These are phyloP conservation scores for Dasyornis broadbenti DNA, from an alignment of 2,113 vertebrate genomes.

Conservation along the genomic window DNA sequence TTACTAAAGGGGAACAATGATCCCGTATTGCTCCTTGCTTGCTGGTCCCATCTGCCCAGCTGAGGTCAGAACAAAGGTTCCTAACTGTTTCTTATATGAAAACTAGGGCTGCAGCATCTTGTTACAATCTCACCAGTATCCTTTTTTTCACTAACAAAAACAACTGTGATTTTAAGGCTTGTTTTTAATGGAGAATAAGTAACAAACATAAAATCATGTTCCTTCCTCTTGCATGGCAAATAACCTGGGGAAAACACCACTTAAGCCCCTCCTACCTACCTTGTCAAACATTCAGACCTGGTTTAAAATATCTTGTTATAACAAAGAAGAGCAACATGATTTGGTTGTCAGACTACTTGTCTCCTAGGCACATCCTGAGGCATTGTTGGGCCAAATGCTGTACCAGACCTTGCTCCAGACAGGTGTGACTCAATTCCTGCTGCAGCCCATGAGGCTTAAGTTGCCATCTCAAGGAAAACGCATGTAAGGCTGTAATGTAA, in stretches of 20 bases:
- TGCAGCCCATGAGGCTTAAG: neutral
- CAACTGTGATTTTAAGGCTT: rapidly evolving
- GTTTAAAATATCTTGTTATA: neutral
- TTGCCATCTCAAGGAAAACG: neutral
- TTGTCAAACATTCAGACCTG: neutral
- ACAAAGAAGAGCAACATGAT: neutral
- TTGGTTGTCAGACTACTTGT: neutral
- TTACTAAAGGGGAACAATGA: neutral
- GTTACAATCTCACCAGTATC: neutral
- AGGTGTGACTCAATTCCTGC: neutral
- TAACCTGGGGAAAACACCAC: neutral
- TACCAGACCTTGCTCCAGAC: neutral
- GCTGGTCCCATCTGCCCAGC: neutral
- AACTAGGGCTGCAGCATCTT: neutral
- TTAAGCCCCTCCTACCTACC: neutral
- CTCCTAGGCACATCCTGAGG: neutral
- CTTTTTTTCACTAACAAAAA: neutral
- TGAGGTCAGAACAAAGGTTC: neutral
- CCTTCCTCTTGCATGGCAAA: neutral
- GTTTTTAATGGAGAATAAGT: neutral
- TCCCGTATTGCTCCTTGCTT: neutral
- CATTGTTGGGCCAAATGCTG: neutral
- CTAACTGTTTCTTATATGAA: neutral
- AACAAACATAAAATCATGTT: neutral
- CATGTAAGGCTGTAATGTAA: rapidly evolving